Percentiles rank a stretch among this genome's conserved stretches.
phyloP scores from a whole-genome alignment of 2,113 vertebrate genomes.

The Empidonax alnorum region DNA sequence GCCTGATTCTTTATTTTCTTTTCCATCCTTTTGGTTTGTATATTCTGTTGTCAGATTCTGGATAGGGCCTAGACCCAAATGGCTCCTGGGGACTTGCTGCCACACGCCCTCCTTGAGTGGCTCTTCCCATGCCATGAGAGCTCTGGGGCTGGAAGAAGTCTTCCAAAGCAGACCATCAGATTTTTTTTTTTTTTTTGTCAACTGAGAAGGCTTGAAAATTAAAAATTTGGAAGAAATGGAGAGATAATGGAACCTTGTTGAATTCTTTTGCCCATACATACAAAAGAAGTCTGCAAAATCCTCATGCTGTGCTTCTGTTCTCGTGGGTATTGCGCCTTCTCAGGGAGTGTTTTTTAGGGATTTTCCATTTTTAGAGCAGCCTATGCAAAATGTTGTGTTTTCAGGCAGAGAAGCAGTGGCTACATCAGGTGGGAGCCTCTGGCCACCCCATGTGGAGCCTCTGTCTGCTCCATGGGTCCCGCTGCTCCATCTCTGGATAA shows the following conservation, averaged over 20 bases:
- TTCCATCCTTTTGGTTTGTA: background rate
- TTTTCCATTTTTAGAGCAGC: background rate
- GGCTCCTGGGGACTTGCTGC: background rate
- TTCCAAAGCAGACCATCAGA: background rate
- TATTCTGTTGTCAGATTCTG: background rate
- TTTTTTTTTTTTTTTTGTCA: background rate
- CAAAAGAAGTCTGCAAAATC: background rate
- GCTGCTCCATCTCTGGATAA: background rate
- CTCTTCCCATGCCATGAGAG: rapidly evolving
- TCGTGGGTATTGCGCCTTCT: background rate
- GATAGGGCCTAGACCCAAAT: background rate
- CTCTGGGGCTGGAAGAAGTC: background rate
- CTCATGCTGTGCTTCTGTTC: background rate
- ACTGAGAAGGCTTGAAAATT: background rate
- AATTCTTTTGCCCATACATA: background rate
- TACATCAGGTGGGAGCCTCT: background rate
- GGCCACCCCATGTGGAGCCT: rapidly evolving
- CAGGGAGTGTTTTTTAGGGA: background rate
- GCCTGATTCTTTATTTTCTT: background rate
- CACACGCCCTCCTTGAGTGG: rapidly evolving
- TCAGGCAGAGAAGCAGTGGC: background rate
- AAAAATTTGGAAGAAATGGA: background rate
- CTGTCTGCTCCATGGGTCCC: background rate
- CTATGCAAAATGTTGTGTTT: background rate
- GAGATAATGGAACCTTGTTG: background rate